Percentiles rank a stretch among this genome's conserved stretches.
These are phyloP conservation scores for Aphelocoma coerulescens DNA, from an alignment of 2,113 vertebrate genomes.

Conservation along the genomic window DNA sequence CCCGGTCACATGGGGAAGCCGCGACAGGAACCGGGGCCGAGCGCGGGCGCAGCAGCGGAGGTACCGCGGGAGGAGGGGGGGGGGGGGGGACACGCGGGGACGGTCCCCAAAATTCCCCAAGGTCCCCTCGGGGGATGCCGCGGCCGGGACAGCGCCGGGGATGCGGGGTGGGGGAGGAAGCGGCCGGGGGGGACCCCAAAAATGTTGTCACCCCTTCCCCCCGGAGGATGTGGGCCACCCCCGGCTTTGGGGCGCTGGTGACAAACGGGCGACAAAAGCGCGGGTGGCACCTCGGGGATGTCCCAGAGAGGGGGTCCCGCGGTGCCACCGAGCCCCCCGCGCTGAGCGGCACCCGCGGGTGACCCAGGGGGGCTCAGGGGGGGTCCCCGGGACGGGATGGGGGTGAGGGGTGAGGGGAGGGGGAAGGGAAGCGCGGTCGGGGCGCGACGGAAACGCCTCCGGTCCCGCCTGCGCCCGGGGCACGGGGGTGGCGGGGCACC, in stretches of 20 bases:
- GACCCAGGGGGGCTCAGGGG: neutral
- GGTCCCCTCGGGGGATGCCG: neutral
- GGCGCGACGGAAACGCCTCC: neutral
- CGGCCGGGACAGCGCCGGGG: no score
- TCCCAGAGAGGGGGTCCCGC: no score
- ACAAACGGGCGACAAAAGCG: neutral
- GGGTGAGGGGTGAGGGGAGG: neutral
- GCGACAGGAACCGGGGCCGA: neutral
- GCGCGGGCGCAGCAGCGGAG: neutral
- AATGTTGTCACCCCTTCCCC: neutral
- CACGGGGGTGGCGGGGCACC: neutral
- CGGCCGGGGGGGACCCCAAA: neutral
- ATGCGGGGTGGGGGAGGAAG: neutral
- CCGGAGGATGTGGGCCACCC: neutral
- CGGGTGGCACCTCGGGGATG: neutral
- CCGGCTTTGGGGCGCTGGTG: neutral
- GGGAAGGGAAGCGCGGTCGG: neutral
- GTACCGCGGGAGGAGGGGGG: neutral
- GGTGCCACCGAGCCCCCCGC: no score
- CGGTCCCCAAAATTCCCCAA: no score
- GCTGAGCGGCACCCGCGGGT: neutral
- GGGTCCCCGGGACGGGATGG: neutral
- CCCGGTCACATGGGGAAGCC: neutral
- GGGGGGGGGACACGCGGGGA: neutral
- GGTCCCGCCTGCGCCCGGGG: neutral